Percentiles rank a stretch among this genome's conserved stretches.
Evolutionary conservation across 1,140 invertebrate species (phyloP).

Genomic region (Liolophura sinensis): DNA sequence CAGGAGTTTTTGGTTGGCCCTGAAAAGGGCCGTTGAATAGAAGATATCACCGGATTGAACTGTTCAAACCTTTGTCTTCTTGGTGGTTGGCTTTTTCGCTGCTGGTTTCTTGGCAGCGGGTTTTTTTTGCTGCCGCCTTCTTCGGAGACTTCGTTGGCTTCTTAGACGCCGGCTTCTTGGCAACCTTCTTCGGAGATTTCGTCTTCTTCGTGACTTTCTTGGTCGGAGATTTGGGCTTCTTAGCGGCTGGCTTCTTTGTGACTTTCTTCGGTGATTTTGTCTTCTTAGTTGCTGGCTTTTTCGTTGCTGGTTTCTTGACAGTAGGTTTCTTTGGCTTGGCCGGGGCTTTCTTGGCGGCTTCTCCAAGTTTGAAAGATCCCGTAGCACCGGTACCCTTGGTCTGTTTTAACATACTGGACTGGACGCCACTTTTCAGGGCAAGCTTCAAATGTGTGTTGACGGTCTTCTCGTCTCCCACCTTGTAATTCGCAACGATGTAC

Average conservation of each 20-base stretch:
- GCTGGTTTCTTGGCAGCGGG: not conserved
- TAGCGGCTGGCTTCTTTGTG: not conserved
- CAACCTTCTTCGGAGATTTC: not conserved
- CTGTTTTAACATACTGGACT: constrained; percentile 14
- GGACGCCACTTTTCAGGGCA: not conserved
- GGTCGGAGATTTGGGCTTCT: not conserved
- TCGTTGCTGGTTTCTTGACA: not conserved
- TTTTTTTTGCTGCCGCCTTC: not conserved
- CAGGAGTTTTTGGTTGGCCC: no score
- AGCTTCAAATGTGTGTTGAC: not conserved
- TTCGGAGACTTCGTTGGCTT: not conserved
- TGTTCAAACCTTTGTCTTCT: not conserved
- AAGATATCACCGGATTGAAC: no score
- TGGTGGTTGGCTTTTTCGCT: not conserved
- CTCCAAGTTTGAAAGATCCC: constrained; percentile 29
- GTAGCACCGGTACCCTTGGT: constrained; percentile 29
- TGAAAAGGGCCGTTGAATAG: no score
- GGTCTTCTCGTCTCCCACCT: constrained; percentile 16
- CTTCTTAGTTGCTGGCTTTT: not conserved
- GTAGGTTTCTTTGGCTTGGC: not conserved
- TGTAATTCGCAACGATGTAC: constrained; percentile 45
- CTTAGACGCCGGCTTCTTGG: not conserved
- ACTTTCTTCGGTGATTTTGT: not conserved
- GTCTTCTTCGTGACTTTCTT: not conserved
- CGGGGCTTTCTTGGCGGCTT: constrained; percentile 1